phyloP scores from a whole-genome alignment of 2,797 vertebrate species.

The Pseudochaenichthys georgianus region DNA sequence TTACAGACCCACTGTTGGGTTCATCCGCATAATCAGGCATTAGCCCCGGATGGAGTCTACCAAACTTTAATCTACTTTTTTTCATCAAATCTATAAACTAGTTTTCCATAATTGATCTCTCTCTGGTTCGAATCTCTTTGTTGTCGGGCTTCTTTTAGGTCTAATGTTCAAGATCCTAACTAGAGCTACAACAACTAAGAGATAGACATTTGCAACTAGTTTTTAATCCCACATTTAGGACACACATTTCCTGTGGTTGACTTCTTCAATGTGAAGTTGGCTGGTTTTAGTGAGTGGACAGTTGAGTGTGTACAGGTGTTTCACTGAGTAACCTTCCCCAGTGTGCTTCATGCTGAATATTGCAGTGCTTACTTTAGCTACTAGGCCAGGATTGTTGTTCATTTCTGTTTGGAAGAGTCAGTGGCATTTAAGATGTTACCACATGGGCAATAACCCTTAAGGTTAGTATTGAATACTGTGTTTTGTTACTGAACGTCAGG shows the following conservation, averaged over 20 bases:
- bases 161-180: neutral
- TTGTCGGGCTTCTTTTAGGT: neutral
- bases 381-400: conserved; percentile 17
- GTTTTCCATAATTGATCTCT: neutral
- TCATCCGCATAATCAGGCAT: conserved; percentile 52
- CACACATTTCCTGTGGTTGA: neutral
- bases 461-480: conserved; percentile 1
- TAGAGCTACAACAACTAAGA: neutral
- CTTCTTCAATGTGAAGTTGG: neutral
- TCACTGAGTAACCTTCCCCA: neutral
- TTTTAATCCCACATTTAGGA: neutral
- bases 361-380: conserved; percentile 19
- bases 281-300: neutral
- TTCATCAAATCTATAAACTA: conserved; percentile 5
- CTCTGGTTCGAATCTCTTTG: neutral
- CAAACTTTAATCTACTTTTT: conserved; percentile 40
- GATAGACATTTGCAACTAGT: neutral
- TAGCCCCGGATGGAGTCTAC: conserved; percentile 36
- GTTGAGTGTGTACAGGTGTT: too few relatives aligned
- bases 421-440: conserved; percentile 23
- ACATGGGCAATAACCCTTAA: conserved; percentile 16
- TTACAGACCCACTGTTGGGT: conserved; percentile 25
- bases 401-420: conserved; percentile 25
- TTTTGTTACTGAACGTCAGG: conserved; percentile 15
- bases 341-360: conserved; percentile 19